A percentile compares a stretch with the other conserved stretches of the same genome.
Evolutionary conservation across 2,888 invertebrate species (phyloP).

Genomic region (Patella ulyssiponensis): DNA sequence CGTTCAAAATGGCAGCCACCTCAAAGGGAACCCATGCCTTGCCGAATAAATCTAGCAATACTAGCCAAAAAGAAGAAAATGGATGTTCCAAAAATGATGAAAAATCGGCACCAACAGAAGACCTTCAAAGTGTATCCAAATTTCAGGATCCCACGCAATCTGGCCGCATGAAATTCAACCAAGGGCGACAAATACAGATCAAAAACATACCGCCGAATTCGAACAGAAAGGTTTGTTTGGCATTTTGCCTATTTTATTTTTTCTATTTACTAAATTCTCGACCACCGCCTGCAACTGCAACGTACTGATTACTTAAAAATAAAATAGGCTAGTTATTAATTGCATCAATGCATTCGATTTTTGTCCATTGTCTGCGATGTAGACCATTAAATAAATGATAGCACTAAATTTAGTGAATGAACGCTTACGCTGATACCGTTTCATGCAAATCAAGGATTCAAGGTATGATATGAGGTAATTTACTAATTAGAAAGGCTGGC

Average conservation of each 20-base stretch:
- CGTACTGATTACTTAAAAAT: too few relatives aligned
- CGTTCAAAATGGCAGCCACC: slow-evolving; percentile 32
- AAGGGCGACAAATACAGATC: slow-evolving; percentile 50
- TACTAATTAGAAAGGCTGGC: too few relatives aligned
- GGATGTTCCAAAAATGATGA: background rate
- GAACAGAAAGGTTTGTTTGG: slow-evolving; percentile 45
- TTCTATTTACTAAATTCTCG: too few relatives aligned
- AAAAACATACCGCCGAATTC: slow-evolving; percentile 52
- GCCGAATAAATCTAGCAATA: slow-evolving; percentile 8
- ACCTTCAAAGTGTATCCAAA: background rate
- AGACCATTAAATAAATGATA: too few relatives aligned
- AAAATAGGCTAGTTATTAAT: too few relatives aligned
- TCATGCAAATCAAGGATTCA: too few relatives aligned
- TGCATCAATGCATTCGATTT: too few relatives aligned
- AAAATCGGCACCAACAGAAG: background rate
- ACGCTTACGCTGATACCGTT: too few relatives aligned
- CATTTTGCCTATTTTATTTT: slow-evolving; percentile 1
- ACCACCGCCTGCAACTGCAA: too few relatives aligned
- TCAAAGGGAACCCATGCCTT: slow-evolving; percentile 18
- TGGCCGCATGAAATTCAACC: slow-evolving; percentile 44
- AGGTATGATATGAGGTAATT: too few relatives aligned
- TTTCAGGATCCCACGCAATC: slow-evolving; percentile 3
- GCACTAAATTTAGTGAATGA: too few relatives aligned
- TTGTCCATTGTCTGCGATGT: too few relatives aligned
- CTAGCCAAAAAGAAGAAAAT: background rate